These are phyloP conservation scores for Sicus ferrugineus DNA, from an alignment of 2,888 invertebrate genomes.

Conservation along the genomic window DNA sequence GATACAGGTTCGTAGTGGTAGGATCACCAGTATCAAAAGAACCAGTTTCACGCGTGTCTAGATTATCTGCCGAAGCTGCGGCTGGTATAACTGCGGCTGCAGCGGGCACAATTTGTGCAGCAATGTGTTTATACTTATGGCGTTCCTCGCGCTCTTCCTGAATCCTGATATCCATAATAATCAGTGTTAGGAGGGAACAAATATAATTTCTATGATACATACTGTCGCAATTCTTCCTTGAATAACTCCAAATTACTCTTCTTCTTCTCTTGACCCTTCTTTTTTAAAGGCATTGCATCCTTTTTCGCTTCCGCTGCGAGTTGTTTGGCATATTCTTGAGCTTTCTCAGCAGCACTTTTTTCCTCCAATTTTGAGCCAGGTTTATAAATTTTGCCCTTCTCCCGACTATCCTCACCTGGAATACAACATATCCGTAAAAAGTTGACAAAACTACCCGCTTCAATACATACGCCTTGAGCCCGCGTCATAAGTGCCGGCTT, in stretches of 20 bases:
- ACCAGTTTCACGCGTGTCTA: conserved; percentile 67
- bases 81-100: conserved; percentile 61
- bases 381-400: conserved; percentile 91
- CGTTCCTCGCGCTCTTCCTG: conserved; percentile 97
- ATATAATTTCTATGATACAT: conserved; percentile 56
- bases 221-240: conserved; percentile 97
- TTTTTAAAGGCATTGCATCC: conserved; percentile 70
- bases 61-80: conserved; percentile 57
- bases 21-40: conserved; percentile 96
- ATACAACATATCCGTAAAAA: conserved; percentile 26
- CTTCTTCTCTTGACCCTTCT: conserved; percentile 84
- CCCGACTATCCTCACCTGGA: conserved; percentile 85
- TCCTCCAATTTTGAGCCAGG: conserved; percentile 81
- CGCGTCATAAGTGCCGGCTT: conserved; percentile 97
- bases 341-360: conserved; percentile 72
- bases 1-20: conserved; percentile 96
- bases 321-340: conserved; percentile 74
- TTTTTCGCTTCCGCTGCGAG: conserved; percentile 72
- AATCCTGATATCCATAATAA: conserved; percentile 72
- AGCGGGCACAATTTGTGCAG: conserved; percentile 33
- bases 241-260: conserved; percentile 97
- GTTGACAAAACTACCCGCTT: neutral
- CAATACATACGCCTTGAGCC: conserved; percentile 81
- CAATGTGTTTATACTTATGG: conserved; percentile 83
- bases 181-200: no score